These are phyloP conservation scores for Drosophila bipectinata DNA, from an alignment of 1,140 invertebrate genomes.

Conservation along the genomic window DNA sequence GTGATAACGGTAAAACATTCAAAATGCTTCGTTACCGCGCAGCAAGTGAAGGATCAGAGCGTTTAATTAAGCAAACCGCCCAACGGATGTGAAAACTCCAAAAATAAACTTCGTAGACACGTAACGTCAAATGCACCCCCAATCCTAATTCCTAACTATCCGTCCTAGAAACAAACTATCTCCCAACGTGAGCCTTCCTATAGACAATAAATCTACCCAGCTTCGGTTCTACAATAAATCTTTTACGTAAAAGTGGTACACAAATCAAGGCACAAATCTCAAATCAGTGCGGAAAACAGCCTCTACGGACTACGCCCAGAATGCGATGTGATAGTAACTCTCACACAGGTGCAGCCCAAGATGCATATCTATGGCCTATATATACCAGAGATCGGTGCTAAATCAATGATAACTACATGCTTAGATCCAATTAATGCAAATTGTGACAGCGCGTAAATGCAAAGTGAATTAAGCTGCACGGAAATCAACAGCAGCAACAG, in stretches of 20 bases:
- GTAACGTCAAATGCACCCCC: neutral
- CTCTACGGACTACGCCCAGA: slow-evolving; percentile 29
- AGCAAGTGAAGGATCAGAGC: slow-evolving; percentile 29
- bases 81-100: slow-evolving; percentile 26
- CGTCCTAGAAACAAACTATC: slow-evolving; percentile 21
- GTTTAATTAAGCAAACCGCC: neutral
- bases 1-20: slow-evolving; percentile 55
- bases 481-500: slow-evolving; percentile 38
- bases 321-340: slow-evolving; percentile 32
- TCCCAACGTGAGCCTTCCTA: slow-evolving; percentile 22
- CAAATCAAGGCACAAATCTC: slow-evolving; percentile 42
- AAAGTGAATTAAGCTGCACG: slow-evolving; percentile 57
- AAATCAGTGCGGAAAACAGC: slow-evolving; percentile 18
- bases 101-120: neutral
- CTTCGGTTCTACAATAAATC: slow-evolving; percentile 1
- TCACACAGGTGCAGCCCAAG: slow-evolving; percentile 23
- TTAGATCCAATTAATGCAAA: slow-evolving; percentile 80
- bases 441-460: slow-evolving; percentile 76
- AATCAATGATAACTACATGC: slow-evolving; percentile 82
- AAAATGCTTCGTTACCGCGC: slow-evolving; percentile 26
- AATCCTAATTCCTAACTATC: slow-evolving; percentile 25
- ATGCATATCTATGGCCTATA: slow-evolving; percentile 65
- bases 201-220: slow-evolving; percentile 32
- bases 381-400: slow-evolving; percentile 74
- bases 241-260: neutral